These are phyloP conservation scores for Entelurus aequoreus DNA, from an alignment of 2,113 vertebrate species.

Conservation along the genomic window DNA sequence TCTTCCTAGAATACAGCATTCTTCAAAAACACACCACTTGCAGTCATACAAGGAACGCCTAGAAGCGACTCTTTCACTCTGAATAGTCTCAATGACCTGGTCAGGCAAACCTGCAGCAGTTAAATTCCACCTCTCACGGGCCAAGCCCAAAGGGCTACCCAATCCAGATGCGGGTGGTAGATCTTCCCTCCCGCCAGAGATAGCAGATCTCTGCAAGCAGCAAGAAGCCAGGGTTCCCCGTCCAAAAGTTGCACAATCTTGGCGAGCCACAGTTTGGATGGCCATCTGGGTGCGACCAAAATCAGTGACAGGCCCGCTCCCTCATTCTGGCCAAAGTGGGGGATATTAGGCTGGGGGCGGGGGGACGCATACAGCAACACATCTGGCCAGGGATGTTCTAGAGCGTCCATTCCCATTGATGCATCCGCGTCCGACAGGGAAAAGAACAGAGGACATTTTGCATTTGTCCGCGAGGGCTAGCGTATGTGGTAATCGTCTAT, in stretches of 20 bases:
- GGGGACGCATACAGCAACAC: not conserved
- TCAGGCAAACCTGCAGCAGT: too few species aligned
- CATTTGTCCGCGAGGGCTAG: not conserved
- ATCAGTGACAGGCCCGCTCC: not conserved
- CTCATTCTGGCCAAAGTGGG: not conserved
- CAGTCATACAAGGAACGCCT: too few species aligned
- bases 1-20: too few species aligned
- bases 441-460: not conserved
- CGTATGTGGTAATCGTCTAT: too few species aligned
- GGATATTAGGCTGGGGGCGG: not conserved
- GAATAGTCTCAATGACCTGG: too few species aligned
- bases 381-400: not conserved
- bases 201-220: not conserved
- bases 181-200: not conserved
- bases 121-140: not conserved
- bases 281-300: conserved; percentile 48
- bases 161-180: not conserved
- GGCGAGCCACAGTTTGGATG: conserved; percentile 9
- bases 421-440: not conserved
- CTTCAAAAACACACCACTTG: too few species aligned
- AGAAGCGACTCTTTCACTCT: too few species aligned
- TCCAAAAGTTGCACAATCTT: not conserved
- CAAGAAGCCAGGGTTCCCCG: not conserved
- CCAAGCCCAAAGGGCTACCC: not conserved
- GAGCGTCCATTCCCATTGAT: not conserved